Evolutionary conservation across 92 coral and sea anemone genomes (phyloP), one percentile per base, ranked within the genome.

Genomic region (Epizoanthus rinbou): DNA sequence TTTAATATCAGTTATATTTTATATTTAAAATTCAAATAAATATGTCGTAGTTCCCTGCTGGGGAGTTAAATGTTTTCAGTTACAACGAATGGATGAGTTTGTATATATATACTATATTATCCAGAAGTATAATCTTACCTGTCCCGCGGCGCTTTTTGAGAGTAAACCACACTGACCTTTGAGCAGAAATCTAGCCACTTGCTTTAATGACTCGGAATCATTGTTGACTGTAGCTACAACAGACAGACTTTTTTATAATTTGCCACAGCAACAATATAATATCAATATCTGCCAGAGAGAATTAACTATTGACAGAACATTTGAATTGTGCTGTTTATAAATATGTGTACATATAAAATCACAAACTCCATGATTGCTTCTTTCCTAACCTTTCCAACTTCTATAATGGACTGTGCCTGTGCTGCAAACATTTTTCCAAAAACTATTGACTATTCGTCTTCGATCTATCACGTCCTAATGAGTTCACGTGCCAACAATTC

Each of bases 401-500:
- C 3, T 65, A 9, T 14, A 50, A 3, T 37, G 5, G 54, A 9
- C 15, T 50, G 13, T 9, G 50, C 50, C 50, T 43, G 50, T 43
- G 50, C 71, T 64, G 6, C 39, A 10, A 64, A 65, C 31, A 65
- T 65, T 65, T 31, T 50, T 9, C 15, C 14, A 50, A 50, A 9
- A 41, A 41, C 7, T 41, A 39, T n/a, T n/a, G n/a, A 50, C 2
- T 9, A 2, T 63, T 23, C 68, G 68, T 3, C 25, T 19, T 67
- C 47, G 28, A 28, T 65, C 33, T 39, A 43, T 41, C 82, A 75
- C 56, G 67, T 43, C n/a, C 47, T 6, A 35, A 57, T 58, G 23
- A 28, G 1, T 41, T 78, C 82, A 78, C 71, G 72, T 78, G 82
- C 70, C 82, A 78, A 63, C 39, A 37, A 9, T 57, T 57, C 35